Conservation (phyloP, 2,797 vertebrate species). For the Sebastes kiyomatsui region DNA sequence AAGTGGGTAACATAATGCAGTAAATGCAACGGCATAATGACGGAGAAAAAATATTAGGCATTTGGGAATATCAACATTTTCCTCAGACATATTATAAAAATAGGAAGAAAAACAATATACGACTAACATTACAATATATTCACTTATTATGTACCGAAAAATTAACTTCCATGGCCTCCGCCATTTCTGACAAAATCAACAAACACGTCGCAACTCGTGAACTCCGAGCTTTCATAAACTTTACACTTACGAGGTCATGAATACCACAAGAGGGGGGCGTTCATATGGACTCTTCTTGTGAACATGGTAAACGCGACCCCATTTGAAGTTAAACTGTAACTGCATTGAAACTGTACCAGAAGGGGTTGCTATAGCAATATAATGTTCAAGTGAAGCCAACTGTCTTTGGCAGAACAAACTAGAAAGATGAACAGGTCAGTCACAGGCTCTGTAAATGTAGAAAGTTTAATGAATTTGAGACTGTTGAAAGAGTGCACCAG, state of each 20-base stretch:
- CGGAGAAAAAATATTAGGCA: fast-evolving
- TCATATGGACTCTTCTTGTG: no score
- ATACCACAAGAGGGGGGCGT: no score
- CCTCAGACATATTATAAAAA: no score
- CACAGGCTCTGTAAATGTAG: not conserved
- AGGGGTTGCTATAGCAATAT: not conserved
- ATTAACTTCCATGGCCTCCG: no score
- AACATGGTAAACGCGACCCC: no score
- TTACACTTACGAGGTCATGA: no score
- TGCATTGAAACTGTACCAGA: not conserved
- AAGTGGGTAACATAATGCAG: no score
- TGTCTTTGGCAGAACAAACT: not conserved
- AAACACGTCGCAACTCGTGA: fast-evolving
- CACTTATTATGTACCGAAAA: no score
- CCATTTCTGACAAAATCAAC: not conserved
- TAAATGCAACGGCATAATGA: fast-evolving
- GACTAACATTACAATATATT: no score
- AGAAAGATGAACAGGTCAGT: not conserved
- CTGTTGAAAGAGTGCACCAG: not conserved
- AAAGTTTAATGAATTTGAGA: not conserved
- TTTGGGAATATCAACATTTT: no score
- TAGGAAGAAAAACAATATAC: no score
- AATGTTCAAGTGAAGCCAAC: fast-evolving
- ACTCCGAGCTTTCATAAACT: no score
- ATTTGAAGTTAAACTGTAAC: not conserved